Evolutionary conservation across 2,888 invertebrate species (phyloP).

Genomic region (Ryuthela nishihirai): DNA sequence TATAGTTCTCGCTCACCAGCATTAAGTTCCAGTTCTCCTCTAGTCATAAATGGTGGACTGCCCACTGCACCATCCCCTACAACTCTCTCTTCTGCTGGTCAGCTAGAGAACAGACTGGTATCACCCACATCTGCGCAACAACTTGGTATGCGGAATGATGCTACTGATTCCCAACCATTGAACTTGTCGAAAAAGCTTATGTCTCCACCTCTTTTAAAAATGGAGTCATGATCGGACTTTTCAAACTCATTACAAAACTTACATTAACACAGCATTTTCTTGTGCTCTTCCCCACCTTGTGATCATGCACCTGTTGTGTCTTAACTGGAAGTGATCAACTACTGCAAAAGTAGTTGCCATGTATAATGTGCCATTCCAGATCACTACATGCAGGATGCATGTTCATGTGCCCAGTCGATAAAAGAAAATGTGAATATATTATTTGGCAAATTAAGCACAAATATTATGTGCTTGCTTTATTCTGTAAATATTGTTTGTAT

Average conservation of each 20-base stretch:
- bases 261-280: too few species aligned
- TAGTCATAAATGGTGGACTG: constrained; percentile 28
- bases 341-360: neutral
- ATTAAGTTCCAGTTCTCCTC: constrained; percentile 20
- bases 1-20: constrained; percentile 23
- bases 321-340: constrained; percentile 20
- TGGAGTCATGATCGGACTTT: constrained; percentile 30
- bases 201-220: constrained; percentile 51
- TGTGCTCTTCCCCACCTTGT: constrained; percentile 24
- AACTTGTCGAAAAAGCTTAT: constrained; percentile 74
- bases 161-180: constrained; percentile 57
- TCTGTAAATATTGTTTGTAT: too few species aligned
- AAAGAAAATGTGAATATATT: too few species aligned
- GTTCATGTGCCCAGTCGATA: too few species aligned
- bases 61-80: constrained; percentile 15
- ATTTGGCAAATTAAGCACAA: too few species aligned
- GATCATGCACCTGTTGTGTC: constrained; percentile 37
- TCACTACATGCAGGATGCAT: too few species aligned
- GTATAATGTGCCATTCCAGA: too few species aligned
- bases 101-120: constrained; percentile 17
- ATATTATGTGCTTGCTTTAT: too few species aligned
- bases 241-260: neutral
- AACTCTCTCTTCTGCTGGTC: constrained; percentile 2
- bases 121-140: constrained; percentile 8
- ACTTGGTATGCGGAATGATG: constrained; percentile 4